Percentiles rank a stretch among this genome's conserved stretches.
phyloP scores from a whole-genome alignment of 1,140 invertebrate species.

The Lasaia peninsularis region DNA sequence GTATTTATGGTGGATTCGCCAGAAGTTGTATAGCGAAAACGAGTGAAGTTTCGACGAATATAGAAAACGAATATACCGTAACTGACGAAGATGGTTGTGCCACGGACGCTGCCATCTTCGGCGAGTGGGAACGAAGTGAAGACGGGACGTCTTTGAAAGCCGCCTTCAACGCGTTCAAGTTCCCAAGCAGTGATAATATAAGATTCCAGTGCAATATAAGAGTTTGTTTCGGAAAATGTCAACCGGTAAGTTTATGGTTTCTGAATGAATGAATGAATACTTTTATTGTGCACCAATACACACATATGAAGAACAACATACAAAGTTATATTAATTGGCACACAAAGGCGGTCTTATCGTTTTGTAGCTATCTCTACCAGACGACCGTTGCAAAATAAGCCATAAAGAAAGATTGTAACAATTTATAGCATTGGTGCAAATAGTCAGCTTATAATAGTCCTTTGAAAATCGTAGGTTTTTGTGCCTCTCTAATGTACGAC shows the following conservation, averaged over 20 bases:
- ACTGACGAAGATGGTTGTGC: conserved; percentile 96
- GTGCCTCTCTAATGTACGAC: too few relatives aligned
- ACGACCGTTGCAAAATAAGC: too few relatives aligned
- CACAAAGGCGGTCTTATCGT: too few relatives aligned
- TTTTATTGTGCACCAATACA: too few relatives aligned
- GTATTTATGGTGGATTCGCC: conserved; percentile 96
- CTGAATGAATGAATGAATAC: too few relatives aligned
- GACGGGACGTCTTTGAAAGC: conserved; percentile 90
- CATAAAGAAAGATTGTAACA: too few relatives aligned
- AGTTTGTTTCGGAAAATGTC: conserved; percentile 96
- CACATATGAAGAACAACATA: too few relatives aligned
- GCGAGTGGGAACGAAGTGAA: conserved; percentile 93
- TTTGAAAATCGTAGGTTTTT: too few relatives aligned
- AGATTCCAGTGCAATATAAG: conserved; percentile 97
- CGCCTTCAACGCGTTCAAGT: conserved; percentile 96
- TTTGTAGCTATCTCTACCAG: too few relatives aligned
- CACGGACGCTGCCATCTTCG: conserved; percentile 94
- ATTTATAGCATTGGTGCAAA: too few relatives aligned
- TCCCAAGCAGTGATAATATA: conserved; percentile 95
- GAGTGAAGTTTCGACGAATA: conserved; percentile 85
- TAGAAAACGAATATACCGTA: conserved; percentile 94
- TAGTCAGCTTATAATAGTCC: too few relatives aligned
- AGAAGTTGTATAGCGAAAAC: conserved; percentile 95
- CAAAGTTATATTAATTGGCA: too few relatives aligned
- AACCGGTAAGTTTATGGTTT: conserved; percentile 88